Percentiles rank a stretch among this genome's conserved stretches.
phyloP scores from a whole-genome alignment of 2,797 vertebrate species.

The Schizothorax lantsangensis region DNA sequence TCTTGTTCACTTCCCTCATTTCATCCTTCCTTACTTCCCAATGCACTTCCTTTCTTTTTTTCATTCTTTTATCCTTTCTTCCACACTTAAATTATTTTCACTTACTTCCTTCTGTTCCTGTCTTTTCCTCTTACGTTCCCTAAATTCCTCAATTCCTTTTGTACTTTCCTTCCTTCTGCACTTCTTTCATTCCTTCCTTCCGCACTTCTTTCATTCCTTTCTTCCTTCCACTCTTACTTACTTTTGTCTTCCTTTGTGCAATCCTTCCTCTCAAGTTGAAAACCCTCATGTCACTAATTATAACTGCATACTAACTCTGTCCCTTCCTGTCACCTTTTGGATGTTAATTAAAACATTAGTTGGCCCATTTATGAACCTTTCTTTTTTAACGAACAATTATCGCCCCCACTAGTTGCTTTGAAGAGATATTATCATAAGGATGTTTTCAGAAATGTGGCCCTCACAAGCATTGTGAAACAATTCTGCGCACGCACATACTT shows the following conservation, averaged over 20 bases:
- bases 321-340: background rate
- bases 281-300: background rate
- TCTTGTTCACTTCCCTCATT: conserved; percentile 36
- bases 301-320: background rate
- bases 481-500: background rate
- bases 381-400: background rate
- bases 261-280: background rate
- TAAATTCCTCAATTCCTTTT: no score
- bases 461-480: background rate
- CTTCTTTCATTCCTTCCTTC: conserved; percentile 13
- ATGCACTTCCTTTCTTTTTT: background rate
- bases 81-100: no score
- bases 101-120: conserved; percentile 59
- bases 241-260: no score
- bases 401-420: background rate
- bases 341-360: background rate
- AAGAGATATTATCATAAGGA: background rate
- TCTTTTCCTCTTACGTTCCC: background rate
- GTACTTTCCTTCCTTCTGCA: background rate
- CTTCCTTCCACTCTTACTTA: no score
- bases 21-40: background rate
- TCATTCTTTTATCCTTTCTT: background rate
- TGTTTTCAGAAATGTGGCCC: background rate
- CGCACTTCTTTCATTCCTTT: no score
- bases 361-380: background rate